Conservation (phyloP, 2,113 vertebrate species). For the Cinclus mexicanus region DNA sequence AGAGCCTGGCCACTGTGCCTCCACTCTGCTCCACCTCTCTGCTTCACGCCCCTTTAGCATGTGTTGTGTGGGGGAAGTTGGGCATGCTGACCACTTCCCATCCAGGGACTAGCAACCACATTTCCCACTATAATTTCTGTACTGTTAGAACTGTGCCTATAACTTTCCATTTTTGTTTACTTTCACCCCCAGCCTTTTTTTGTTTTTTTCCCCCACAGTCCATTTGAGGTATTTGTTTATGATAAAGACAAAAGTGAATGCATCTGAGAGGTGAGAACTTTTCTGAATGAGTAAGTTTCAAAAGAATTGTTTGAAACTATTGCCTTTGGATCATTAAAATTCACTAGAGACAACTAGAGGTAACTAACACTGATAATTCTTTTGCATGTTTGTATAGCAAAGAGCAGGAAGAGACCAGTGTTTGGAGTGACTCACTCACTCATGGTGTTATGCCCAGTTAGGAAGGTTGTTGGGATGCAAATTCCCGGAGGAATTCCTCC, state of each 20-base stretch:
- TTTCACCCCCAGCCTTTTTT: neutral
- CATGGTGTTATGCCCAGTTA: neutral
- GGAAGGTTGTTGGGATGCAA: neutral
- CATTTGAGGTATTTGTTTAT: neutral
- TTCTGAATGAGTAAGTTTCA: neutral
- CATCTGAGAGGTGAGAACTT: neutral
- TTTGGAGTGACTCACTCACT: neutral
- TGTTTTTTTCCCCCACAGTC: neutral
- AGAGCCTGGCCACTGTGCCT: fast-evolving
- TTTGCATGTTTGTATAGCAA: neutral
- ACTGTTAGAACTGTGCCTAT: neutral
- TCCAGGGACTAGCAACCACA: neutral
- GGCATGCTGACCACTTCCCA: neutral
- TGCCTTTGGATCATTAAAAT: neutral
- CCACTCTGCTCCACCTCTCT: too few relatives aligned
- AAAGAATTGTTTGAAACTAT: neutral
- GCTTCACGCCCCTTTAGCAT: fast-evolving
- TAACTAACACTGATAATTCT: neutral
- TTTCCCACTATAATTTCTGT: neutral
- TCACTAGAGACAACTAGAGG: neutral
- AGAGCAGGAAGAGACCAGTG: neutral
- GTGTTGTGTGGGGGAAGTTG: neutral
- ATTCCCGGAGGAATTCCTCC: neutral
- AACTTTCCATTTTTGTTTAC: neutral
- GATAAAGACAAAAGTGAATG: neutral